Evolutionary conservation across 2,888 invertebrate genomes (phyloP), one percentile per base, ranked within the genome.

Genomic region (Diachrysia chrysitis): DNA sequence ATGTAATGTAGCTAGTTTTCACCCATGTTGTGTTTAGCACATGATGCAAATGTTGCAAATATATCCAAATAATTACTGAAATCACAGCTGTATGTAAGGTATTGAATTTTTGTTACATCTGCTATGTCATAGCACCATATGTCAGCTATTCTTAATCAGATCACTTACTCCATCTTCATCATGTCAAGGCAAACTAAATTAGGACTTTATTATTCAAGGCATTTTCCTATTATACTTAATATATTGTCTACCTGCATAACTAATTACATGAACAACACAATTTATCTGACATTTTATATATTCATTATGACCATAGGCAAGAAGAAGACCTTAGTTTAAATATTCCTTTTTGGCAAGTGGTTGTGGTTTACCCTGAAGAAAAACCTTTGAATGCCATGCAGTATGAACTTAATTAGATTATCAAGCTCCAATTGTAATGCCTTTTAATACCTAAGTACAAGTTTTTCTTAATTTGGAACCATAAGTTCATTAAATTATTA

Each of bases 321-420:
- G n/a, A n/a, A n/a, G 6, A 42, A n/a, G 6, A n/a, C n/a, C 42
- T n/a, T 42, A 23, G 56, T 57, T 73, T 57, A 64, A 32, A 29
- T 55, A 32, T 66, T 63, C 74, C 76, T 65, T 79, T 83, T 83
- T 78, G 80, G 82, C 65, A 32, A 63, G 66, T 74, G 73, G 64
- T 65, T 69, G 80, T 73, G 64, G 85, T 81, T 89, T 72, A 78
- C 87, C 85, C 79, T 86, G 82, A 87, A 75, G 62, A 75, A 21
- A 78, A 81, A 76, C 80, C 79, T 82, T 83, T 82, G 82, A 85
- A 85, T 87, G 81, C 77, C 58, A 70, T 66, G 55, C 73, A 46
- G 32, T 63, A 61, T 69, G n/a, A 73, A 76, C 65, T 79, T 73
- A 74, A 78, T 64, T 63, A 71, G 76, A 75, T 81, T 79, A 81